Conservation (phyloP, 2,888 invertebrate species). For the Hoplodrina ambigua region DNA sequence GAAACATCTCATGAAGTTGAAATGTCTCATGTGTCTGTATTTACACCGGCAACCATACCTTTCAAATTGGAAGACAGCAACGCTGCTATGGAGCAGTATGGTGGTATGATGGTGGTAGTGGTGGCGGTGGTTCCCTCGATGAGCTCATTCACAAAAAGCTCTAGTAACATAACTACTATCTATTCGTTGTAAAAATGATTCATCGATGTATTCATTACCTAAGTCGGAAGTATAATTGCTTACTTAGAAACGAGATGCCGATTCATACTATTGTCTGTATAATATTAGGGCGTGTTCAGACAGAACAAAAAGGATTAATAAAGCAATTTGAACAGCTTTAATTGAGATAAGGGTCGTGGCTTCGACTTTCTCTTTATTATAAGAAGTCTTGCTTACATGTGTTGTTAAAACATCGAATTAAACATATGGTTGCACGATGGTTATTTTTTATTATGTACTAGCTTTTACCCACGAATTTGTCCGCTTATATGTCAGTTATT, state of each 20-base stretch:
- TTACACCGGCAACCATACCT: too few species aligned
- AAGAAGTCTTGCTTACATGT: background rate
- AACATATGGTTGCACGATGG: background rate
- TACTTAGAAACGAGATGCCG: conserved; percentile 22
- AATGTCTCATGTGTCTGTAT: too few species aligned
- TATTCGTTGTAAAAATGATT: conserved; percentile 24
- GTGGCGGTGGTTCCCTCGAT: too few species aligned
- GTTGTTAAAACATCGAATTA: background rate
- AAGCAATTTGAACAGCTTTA: conserved; percentile 26
- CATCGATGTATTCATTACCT: conserved; percentile 12
- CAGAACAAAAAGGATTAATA: conserved; percentile 21
- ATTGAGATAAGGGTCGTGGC: conserved; percentile 27
- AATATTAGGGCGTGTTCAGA: conserved; percentile 26
- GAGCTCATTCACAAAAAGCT: too few species aligned
- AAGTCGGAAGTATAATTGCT: conserved; percentile 37
- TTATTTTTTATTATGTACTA: background rate
- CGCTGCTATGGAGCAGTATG: too few species aligned
- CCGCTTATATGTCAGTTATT: too few species aligned
- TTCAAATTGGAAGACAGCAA: too few species aligned
- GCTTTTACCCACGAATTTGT: too few species aligned
- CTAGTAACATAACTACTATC: background rate
- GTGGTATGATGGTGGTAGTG: too few species aligned
- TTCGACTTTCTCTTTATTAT: conserved; percentile 28
- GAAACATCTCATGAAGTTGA: too few species aligned
- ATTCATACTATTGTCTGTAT: conserved; percentile 26